These are phyloP conservation scores for Pagrus major DNA, from an alignment of 2,113 vertebrate genomes.

Conservation along the genomic window DNA sequence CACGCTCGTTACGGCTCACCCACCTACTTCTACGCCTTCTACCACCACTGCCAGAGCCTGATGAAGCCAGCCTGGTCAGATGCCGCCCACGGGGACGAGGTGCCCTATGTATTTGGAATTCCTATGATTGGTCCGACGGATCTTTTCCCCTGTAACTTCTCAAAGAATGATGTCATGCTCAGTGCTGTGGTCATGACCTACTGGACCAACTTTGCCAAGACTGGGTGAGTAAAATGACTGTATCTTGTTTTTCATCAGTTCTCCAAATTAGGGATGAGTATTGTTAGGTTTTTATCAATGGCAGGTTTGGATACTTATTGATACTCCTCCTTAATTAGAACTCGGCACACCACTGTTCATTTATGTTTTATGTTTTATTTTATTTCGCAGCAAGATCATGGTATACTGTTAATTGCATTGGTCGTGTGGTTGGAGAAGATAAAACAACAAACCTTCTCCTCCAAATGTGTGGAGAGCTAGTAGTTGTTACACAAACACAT, in stretches of 20 bases:
- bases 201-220: constrained; percentile 99
- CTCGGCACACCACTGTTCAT: background rate
- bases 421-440: background rate
- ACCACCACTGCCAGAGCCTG: constrained; percentile 99
- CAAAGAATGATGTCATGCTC: constrained; percentile 98
- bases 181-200: constrained; percentile 99
- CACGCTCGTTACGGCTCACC: constrained; percentile 98
- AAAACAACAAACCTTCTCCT: constrained; percentile 1
- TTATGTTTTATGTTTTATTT: background rate
- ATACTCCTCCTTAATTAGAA: background rate
- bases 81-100: constrained; percentile 97
- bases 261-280: background rate
- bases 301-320: background rate
- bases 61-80: constrained; percentile 99
- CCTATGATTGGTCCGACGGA: constrained; percentile 99
- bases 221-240: constrained; percentile 88
- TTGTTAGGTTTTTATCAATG: background rate
- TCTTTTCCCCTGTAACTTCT: constrained; percentile 99
- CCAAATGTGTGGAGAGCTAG: background rate
- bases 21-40: constrained; percentile 99
- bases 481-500: background rate
- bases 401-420: background rate
- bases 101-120: constrained; percentile 97
- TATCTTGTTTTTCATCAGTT: background rate
- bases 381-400: background rate